Base-by-base conservation (phyloP, 2,797 vertebrate genomes). In the Pteronotus mesoamericanus region DNA sequence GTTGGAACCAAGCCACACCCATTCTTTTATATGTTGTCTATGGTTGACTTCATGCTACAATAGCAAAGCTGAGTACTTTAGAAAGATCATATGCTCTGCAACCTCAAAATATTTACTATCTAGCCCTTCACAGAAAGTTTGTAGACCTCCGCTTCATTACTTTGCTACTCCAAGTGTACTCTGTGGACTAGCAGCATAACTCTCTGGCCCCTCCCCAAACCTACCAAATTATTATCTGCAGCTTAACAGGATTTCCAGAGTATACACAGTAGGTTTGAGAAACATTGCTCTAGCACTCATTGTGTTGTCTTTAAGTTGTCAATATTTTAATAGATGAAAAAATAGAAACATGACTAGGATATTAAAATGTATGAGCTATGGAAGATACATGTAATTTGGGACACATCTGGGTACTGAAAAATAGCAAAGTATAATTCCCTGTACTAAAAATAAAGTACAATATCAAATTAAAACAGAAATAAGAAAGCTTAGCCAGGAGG, bases 381-480 rank as follows among this genome's bases (percentile, higher is more conserved):
- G 57, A 5, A 90, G 5, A 80, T 66, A 74, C 6, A 48, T n/a
- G 1, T 64, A 84, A 94, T 92, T 68, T 85, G 71, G 94, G 22
- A 77, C n/a, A 94, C 71, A 85, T 77, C 79, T 59, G 42, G 16
- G 24, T 55, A 51, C 46, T 92, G 32, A 1, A 72, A 94, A 88
- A 83, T 46, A 86, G 42, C 22, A 66, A 79, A 87, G 9, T n/a
- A 37, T 12, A 92, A 80, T 85, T 84, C 34, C 21, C 15, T 77
- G 16, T 37, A 55, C 55, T 39, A 79, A 53, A 91, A 91, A 78
- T 78, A 83, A 96, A 89, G 53, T 91, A 18, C 16, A 84, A 72
- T 86, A 16, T 77, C 10, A 90, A 55, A 95, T 71, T 80, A 85
- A 92, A 72, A 39, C 24, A 88, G 19, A 85, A 94, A 77, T 59